Conservation (phyloP, 1,140 invertebrate genomes). For the Drosophila subpulchrella region DNA sequence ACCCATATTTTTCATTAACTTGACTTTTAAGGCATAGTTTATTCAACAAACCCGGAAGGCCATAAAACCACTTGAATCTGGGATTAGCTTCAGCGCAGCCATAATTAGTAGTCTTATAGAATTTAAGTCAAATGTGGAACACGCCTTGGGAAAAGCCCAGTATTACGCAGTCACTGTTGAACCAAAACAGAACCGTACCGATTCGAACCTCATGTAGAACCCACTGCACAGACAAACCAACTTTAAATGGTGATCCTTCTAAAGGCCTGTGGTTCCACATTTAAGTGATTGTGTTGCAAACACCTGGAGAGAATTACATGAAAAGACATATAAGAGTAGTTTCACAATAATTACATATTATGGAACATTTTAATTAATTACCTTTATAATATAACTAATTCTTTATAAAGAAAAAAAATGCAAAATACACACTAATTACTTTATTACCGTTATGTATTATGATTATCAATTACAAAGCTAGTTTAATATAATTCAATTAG, state of each 20-base stretch:
- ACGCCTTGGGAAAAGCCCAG: conserved; percentile 45
- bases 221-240: conserved; percentile 24
- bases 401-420: conserved; percentile 46
- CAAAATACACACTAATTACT: conserved; percentile 53
- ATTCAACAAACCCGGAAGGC: conserved; percentile 20
- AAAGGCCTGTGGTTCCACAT: conserved; percentile 71
- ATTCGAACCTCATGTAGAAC: conserved; percentile 36
- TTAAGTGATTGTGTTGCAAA: conserved; percentile 81
- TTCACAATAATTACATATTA: conserved; percentile 58
- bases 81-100: conserved; percentile 49
- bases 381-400: conserved; percentile 28
- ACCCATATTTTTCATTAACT: conserved; percentile 33
- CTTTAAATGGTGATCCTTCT: conserved; percentile 31
- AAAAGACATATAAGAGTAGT: conserved; percentile 71
- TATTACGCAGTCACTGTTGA: conserved; percentile 55
- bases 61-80: conserved; percentile 27
- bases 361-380: conserved; percentile 41
- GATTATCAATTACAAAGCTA: conserved; percentile 41
- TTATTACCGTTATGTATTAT: conserved; percentile 75
- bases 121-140: conserved; percentile 51
- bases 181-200: conserved; percentile 17
- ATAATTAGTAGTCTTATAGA: conserved; percentile 58
- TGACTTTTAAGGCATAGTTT: conserved; percentile 13
- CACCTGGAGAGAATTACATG: conserved; percentile 77
- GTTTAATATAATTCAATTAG: conserved; percentile 51